Conservation (phyloP, 2,113 vertebrate genomes). For the Brachirus orientalis region DNA sequence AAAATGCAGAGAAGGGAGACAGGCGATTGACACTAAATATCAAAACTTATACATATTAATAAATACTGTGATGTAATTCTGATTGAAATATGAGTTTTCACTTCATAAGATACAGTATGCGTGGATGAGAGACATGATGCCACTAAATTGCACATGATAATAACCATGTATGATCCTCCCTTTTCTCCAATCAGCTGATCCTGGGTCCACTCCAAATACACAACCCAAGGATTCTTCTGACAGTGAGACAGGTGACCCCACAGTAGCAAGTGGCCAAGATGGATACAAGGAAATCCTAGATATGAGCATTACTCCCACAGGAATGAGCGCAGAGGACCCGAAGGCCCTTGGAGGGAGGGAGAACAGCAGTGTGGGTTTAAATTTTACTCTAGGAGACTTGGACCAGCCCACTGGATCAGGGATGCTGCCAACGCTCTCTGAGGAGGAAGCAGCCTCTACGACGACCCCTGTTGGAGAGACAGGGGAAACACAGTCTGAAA, state of each 20-base stretch:
- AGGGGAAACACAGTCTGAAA: background rate
- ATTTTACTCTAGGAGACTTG: background rate
- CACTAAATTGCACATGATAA: too few relatives aligned
- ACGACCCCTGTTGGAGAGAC: background rate
- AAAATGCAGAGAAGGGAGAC: too few relatives aligned
- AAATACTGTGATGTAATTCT: too few relatives aligned
- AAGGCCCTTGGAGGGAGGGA: background rate
- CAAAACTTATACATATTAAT: too few relatives aligned
- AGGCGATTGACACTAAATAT: too few relatives aligned
- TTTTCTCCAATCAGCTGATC: background rate
- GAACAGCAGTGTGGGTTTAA: fast-evolving
- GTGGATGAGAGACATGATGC: too few relatives aligned
- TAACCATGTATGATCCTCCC: too few relatives aligned
- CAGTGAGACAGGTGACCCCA: background rate
- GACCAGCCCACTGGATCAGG: slow-evolving; percentile 54
- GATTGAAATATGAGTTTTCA: too few relatives aligned
- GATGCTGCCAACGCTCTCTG: fast-evolving
- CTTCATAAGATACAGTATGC: too few relatives aligned
- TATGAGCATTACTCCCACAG: fast-evolving
- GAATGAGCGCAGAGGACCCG: background rate
- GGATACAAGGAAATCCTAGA: fast-evolving
- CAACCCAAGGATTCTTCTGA: background rate
- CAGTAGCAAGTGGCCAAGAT: fast-evolving
- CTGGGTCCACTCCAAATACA: background rate
- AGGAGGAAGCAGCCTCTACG: background rate